Evolutionary conservation across 1,140 invertebrate species (phyloP).

Genomic region (Parapsyche elsis): DNA sequence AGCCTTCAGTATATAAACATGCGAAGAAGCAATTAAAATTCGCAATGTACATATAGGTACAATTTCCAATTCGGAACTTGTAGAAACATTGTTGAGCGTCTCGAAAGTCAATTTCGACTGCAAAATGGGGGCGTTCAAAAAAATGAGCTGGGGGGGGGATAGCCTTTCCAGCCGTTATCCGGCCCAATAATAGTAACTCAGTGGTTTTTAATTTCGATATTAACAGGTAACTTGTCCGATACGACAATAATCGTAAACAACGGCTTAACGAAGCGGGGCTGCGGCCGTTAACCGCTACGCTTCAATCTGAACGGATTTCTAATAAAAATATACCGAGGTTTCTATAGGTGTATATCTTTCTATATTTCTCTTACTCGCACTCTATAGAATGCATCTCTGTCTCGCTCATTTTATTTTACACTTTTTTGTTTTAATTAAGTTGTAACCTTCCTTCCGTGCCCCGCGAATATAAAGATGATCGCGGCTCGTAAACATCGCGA

Average conservation of each 20-base stretch:
- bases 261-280: slow-evolving; percentile 44
- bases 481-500: slow-evolving; percentile 36
- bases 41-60: too few relatives aligned
- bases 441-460: slow-evolving; percentile 45
- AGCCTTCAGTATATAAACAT: too few relatives aligned
- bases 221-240: slow-evolving; percentile 42
- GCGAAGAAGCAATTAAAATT: too few relatives aligned
- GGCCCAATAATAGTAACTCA: slow-evolving; percentile 44
- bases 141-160: neutral
- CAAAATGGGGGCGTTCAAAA: slow-evolving; percentile 14
- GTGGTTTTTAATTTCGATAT: slow-evolving; percentile 45
- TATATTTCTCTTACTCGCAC: neutral
- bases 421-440: slow-evolving; percentile 45
- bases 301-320: slow-evolving; percentile 41
- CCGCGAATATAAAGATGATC: slow-evolving; percentile 45
- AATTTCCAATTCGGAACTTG: too few relatives aligned
- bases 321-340: slow-evolving; percentile 35
- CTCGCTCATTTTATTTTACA: neutral
- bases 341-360: neutral
- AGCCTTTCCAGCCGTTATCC: neutral
- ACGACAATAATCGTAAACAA: slow-evolving; percentile 51
- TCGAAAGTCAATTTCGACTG: neutral
- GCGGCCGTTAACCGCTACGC: slow-evolving; percentile 32
- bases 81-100: too few relatives aligned
- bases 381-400: neutral